Percentiles rank a stretch among this genome's conserved stretches.
These are phyloP conservation scores for Orthonychiurus folsomi DNA, from an alignment of 2,888 invertebrate species.

Conservation along the genomic window DNA sequence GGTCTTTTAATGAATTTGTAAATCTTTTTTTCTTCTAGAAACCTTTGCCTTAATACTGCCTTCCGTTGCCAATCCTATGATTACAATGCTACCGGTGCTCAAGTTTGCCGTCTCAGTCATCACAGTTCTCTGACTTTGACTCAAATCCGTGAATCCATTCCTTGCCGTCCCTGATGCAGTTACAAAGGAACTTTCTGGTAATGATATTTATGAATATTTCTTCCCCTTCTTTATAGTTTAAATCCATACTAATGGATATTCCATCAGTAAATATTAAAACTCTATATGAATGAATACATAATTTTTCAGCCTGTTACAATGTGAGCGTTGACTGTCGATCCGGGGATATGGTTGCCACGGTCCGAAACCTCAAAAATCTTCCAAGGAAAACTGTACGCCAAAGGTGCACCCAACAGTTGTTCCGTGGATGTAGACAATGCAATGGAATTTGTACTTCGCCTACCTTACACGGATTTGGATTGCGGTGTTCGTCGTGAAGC, in stretches of 20 bases:
- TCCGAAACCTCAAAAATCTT: conserved; percentile 85
- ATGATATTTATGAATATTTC: too few relatives aligned
- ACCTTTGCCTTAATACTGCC: conserved; percentile 77
- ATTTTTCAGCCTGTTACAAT: conserved; percentile 89
- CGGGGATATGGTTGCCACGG: conserved; percentile 84
- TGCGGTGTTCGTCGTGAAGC: conserved; percentile 86
- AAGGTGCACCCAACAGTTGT: conserved; percentile 86
- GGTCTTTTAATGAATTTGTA: neutral
- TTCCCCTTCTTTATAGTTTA: too few relatives aligned
- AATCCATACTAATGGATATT: too few relatives aligned
- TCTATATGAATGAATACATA: too few relatives aligned
- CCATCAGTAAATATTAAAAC: too few relatives aligned
- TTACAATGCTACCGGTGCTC: conserved; percentile 85
- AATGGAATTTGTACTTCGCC: conserved; percentile 79
- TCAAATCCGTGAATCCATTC: conserved; percentile 82
- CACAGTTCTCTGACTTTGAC: conserved; percentile 79
- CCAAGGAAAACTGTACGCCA: conserved; percentile 89
- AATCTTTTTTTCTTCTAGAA: conserved; percentile 49
- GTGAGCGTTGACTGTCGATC: conserved; percentile 85
- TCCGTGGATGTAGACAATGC: conserved; percentile 79
- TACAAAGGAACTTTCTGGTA: conserved; percentile 83
- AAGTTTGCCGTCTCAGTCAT: conserved; percentile 85
- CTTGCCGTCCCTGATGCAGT: conserved; percentile 82
- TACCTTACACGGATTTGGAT: conserved; percentile 85
- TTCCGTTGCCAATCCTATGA: conserved; percentile 90